Evolutionary conservation across 2,797 vertebrate species (phyloP).

Genomic region (Merluccius polli): DNA sequence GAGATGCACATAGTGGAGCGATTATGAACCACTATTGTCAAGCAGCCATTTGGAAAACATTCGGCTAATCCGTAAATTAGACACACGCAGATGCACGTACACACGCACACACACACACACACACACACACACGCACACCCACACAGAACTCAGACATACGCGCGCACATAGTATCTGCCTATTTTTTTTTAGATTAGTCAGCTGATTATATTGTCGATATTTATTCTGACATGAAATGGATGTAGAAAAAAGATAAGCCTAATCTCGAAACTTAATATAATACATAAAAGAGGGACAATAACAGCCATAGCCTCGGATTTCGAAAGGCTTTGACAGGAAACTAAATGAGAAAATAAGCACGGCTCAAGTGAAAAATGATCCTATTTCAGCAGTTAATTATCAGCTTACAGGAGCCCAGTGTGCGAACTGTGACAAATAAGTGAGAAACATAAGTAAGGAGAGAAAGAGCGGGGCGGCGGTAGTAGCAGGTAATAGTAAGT

Average conservation of each 20-base stretch:
- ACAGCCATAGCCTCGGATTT: conserved; percentile 29
- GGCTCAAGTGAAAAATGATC: conserved; percentile 11
- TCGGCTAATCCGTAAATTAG: not conserved
- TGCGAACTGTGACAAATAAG: not conserved
- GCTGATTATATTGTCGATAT: not conserved
- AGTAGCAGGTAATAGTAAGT: not conserved
- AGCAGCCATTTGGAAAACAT: not conserved
- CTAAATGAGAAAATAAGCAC: conserved; percentile 42
- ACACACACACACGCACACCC: not conserved
- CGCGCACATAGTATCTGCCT: not conserved
- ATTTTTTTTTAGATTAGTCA: not conserved
- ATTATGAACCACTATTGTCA: not conserved
- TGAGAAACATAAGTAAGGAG: not conserved
- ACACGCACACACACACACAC: not conserved
- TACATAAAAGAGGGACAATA: conserved; percentile 36
- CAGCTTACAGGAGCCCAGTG: not conserved
- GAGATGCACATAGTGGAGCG: not conserved
- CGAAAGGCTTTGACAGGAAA: conserved; percentile 41
- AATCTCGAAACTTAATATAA: conserved; percentile 15
- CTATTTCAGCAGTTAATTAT: not conserved
- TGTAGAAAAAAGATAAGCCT: conserved; percentile 35
- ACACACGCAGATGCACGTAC: not conserved
- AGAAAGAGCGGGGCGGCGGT: not conserved
- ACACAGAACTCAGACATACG: not conserved
- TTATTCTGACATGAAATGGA: conserved; percentile 36